Conservation (phyloP, 2,797 vertebrate species). For the Alauda arvensis region DNA sequence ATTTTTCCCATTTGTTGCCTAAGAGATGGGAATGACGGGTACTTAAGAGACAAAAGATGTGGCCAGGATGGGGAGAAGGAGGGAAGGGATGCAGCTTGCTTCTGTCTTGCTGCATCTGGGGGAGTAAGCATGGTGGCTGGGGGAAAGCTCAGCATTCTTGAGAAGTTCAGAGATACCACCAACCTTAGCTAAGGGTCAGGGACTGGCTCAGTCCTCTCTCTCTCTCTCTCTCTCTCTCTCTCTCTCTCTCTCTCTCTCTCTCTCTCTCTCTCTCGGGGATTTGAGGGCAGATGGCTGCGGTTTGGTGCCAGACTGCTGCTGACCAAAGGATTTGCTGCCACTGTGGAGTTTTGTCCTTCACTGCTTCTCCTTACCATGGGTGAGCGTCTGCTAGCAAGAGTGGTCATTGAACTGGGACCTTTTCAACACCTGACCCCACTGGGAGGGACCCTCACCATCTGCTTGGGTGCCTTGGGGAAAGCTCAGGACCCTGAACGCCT, state of each 20-base stretch:
- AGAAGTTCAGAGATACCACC: accelerated
- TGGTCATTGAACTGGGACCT: background rate
- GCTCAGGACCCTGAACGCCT: accelerated
- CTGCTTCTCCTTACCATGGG: background rate
- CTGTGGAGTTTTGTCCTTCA: background rate
- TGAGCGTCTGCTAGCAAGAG: background rate
- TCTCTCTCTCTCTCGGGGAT: background rate
- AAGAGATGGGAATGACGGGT: background rate
- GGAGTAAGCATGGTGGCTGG: background rate
- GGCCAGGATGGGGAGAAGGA: too few species aligned
- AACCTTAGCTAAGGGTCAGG: background rate
- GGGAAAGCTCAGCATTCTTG: background rate
- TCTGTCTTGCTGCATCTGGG: background rate
- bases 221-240: too few species aligned
- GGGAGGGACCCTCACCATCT: background rate
- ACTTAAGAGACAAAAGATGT: background rate
- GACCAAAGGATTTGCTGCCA: background rate
- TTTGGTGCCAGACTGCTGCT: background rate
- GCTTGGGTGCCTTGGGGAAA: too few species aligned
- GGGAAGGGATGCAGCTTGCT: background rate
- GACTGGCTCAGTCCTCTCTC: background rate
- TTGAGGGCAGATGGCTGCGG: accelerated
- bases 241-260: too few species aligned
- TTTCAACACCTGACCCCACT: background rate
- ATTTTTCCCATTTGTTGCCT: background rate